Base-by-base conservation (phyloP, 2,113 vertebrate genomes). In the Crotalus horridus region DNA sequence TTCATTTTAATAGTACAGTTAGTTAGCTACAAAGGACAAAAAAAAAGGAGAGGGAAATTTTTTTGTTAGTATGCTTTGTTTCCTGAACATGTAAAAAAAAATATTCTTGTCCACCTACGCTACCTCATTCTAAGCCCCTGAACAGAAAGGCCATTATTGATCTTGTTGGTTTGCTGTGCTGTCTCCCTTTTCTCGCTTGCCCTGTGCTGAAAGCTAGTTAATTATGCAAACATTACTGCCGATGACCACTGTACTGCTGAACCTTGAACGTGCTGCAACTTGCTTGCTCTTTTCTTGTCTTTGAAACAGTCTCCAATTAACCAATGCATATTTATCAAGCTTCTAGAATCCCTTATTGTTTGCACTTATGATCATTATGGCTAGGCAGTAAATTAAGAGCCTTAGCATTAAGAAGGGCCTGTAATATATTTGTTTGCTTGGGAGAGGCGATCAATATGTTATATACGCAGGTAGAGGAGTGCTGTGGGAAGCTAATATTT, bases 151-250 rank as follows among this genome's bases (percentile, higher is more conserved):
- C 61, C 96, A 89, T 94, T 94, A 93, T 59, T 94, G 93, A 93
- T 95, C 61, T 91, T 91, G 61, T 24, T n/a, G 8, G 13, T 94
- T 93, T 95, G 87, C 92, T 95, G 89, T 94, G 95, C 17, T 53
- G 20, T 11, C n/a, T 26, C 81, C 17, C 95, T 95, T 92, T 69
- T 58, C 87, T 58, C 43, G 0, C 55, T 15, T 3, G 20, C 85
- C 48, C 33, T 26, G 12, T 56, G 51, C 53, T 95, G 91, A 92
- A 93, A 94, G 89, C 61, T 93, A 96, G 95, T 97, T 96, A 94
- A 96, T 95, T 92, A 93, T 81, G 93, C 48, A 95, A 94, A 94
- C 94, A 64, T 92, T 94, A 94, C 94, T 94, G 90, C 91, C 88
- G 92, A 94, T 89, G 85, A 95, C 91, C 69, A 17, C 26, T 9